phyloP scores from a whole-genome alignment of 2,113 vertebrate genomes.

The Ginglymostoma cirratum region DNA sequence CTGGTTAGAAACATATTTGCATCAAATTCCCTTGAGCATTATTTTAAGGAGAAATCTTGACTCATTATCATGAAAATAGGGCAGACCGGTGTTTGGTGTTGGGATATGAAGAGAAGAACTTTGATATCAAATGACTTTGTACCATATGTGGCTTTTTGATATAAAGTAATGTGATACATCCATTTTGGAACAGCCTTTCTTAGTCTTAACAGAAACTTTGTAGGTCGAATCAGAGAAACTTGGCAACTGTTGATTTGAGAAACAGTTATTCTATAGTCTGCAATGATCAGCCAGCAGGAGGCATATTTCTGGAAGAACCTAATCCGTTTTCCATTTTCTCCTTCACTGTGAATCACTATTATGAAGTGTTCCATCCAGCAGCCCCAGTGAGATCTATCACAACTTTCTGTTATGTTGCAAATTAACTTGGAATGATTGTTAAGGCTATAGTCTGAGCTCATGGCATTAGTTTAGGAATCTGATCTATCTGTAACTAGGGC shows the following conservation, averaged over 20 bases:
- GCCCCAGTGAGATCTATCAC: background rate
- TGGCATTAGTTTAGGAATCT: background rate
- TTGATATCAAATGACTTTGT: background rate
- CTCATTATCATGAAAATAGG: background rate
- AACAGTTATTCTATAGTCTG: background rate
- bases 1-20: background rate
- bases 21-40: background rate
- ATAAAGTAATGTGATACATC: background rate
- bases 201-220: background rate
- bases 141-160: background rate
- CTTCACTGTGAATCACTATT: conserved; percentile 2
- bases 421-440: conserved; percentile 6
- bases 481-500: background rate
- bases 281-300: background rate
- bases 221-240: background rate
- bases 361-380: background rate
- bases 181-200: background rate
- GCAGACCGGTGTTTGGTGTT: background rate
- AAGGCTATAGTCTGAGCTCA: background rate
- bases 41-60: background rate
- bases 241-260: background rate
- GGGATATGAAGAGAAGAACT: background rate
- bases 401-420: background rate
- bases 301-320: background rate
- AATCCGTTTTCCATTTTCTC: conserved; percentile 21